phyloP scores from a whole-genome alignment of 2,888 invertebrate species.

The Ypsolopha scabrella region DNA sequence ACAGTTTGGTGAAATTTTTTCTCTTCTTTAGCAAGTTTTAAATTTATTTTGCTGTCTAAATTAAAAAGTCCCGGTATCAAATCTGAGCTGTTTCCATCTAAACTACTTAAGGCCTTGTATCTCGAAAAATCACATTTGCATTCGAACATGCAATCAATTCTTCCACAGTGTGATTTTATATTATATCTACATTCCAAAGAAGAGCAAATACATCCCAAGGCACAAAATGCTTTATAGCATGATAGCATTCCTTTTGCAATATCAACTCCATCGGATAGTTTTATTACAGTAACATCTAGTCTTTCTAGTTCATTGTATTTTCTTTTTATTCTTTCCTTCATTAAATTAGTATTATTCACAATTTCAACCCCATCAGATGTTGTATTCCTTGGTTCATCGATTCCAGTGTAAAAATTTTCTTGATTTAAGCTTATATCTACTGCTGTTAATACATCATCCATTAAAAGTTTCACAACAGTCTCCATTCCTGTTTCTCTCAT shows the following conservation, averaged over 20 bases:
- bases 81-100: conserved; percentile 25
- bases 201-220: conserved; percentile 75
- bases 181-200: conserved; percentile 60
- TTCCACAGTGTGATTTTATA: conserved; percentile 72
- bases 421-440: conserved; percentile 72
- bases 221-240: conserved; percentile 70
- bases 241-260: conserved; percentile 10
- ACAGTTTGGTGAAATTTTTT: conserved; percentile 80
- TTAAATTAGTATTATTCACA: conserved; percentile 13
- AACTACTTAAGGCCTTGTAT: conserved; percentile 28
- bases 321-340: conserved; percentile 44
- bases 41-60: conserved; percentile 61
- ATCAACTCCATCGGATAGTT: conserved; percentile 34
- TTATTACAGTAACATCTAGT: conserved; percentile 76
- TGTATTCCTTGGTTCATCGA: conserved; percentile 38
- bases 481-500: too few species aligned
- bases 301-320: conserved; percentile 66
- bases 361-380: conserved; percentile 17
- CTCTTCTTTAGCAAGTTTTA: conserved; percentile 74
- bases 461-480: conserved; percentile 10
- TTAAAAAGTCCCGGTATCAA: conserved; percentile 40
- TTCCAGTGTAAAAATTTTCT: conserved; percentile 48
- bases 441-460: conserved; percentile 68
- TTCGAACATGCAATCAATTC: conserved; percentile 70
- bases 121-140: conserved; percentile 52